phyloP scores from a whole-genome alignment of 2,888 invertebrate species.

The Callimorpha dominula region DNA sequence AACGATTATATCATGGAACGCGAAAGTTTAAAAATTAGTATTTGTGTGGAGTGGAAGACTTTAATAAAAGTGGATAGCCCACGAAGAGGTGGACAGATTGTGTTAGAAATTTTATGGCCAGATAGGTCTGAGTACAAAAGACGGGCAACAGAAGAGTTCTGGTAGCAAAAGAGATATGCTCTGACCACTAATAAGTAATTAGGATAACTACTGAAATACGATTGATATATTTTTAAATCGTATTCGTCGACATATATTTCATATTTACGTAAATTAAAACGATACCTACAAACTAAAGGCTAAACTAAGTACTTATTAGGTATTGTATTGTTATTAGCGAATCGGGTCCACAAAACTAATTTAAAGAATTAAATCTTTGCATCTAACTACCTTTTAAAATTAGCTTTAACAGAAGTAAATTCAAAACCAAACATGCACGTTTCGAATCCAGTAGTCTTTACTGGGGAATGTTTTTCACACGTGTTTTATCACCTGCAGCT shows the following conservation, averaged over 20 bases:
- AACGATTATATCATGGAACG: too few relatives aligned
- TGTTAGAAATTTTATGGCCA: too few relatives aligned
- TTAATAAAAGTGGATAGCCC: too few relatives aligned
- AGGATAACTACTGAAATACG: too few relatives aligned
- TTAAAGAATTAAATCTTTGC: background rate
- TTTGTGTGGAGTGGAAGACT: too few relatives aligned
- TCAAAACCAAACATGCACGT: background rate
- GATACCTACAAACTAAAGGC: background rate
- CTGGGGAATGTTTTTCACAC: slow-evolving; percentile 19
- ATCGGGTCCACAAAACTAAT: background rate
- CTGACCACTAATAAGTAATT: too few relatives aligned
- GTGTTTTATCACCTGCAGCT: slow-evolving; percentile 5
- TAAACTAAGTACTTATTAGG: too few relatives aligned
- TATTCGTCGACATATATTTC: background rate
- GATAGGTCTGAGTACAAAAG: too few relatives aligned
- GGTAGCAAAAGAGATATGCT: too few relatives aligned
- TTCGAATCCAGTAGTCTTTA: slow-evolving; percentile 9
- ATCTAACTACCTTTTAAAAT: background rate
- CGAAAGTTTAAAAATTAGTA: too few relatives aligned
- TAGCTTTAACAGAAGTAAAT: background rate
- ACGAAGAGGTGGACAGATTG: too few relatives aligned
- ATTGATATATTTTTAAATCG: background rate
- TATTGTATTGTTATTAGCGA: background rate
- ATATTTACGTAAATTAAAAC: background rate
- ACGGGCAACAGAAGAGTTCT: too few relatives aligned